A percentile compares a stretch with the other conserved stretches of the same genome.
Evolutionary conservation across 1,140 invertebrate genomes (phyloP).

Genomic region (Dendroctonus ponderosae): DNA sequence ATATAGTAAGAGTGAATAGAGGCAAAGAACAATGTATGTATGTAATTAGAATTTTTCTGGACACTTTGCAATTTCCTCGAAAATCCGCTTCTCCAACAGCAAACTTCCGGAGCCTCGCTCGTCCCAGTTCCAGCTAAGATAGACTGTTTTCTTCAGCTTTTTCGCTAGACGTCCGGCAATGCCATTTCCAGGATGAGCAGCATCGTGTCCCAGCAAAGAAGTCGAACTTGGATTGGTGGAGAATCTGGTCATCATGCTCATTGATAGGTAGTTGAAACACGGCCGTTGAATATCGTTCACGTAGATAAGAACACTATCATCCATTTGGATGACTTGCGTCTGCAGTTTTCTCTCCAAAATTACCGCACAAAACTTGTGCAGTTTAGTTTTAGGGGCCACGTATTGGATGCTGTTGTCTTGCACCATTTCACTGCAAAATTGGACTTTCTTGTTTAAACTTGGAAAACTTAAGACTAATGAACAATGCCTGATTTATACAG

Average conservation of each 20-base stretch:
- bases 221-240: not conserved
- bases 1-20: no score
- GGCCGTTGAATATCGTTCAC: not conserved
- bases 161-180: constrained; percentile 12
- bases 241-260: not conserved
- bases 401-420: not conserved
- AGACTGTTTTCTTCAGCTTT: constrained; percentile 22
- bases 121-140: constrained; percentile 21
- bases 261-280: not conserved
- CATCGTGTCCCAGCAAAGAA: not conserved
- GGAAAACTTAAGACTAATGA: no score
- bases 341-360: not conserved
- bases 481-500: no score
- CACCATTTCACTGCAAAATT: no score
- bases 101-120: constrained; percentile 5
- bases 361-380: not conserved
- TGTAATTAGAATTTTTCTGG: not conserved
- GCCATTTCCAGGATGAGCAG: constrained; percentile 2
- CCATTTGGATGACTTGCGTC: not conserved
- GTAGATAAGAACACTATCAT: not conserved
- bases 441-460: no score
- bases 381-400: not conserved
- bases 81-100: constrained; percentile 14
- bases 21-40: not conserved
- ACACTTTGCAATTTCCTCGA: constrained; percentile 13